phyloP scores from a whole-genome alignment of 2,888 invertebrate genomes.

The Lepetodrilus schrolli region DNA sequence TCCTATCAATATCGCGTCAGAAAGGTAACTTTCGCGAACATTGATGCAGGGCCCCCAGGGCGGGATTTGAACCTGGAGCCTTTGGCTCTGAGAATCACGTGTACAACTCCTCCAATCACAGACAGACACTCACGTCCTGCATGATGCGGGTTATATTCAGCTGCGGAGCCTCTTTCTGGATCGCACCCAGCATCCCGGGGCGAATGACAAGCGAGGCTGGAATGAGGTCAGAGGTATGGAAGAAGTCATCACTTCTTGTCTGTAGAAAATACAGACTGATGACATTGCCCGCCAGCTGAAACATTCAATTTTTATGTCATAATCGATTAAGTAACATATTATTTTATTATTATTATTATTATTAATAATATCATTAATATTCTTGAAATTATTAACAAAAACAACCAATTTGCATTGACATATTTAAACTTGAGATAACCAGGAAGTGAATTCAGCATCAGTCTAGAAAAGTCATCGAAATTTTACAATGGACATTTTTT shows the following conservation, averaged over 20 bases:
- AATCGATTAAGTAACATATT: too few relatives aligned
- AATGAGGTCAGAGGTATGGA: constrained; percentile 46
- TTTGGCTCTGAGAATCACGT: background rate
- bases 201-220: constrained; percentile 44
- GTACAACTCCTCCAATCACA: background rate
- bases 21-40: too few relatives aligned
- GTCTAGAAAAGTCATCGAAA: too few relatives aligned
- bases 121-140: constrained; percentile 53
- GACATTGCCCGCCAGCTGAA: constrained; percentile 52
- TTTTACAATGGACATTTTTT: too few relatives aligned
- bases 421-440: background rate
- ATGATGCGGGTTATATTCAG: constrained; percentile 52
- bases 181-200: constrained; percentile 41
- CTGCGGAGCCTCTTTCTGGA: constrained; percentile 47
- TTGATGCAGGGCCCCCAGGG: too few relatives aligned
- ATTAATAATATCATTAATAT: too few relatives aligned
- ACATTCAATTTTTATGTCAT: too few relatives aligned
- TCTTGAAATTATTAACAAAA: background rate
- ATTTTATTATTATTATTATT: too few relatives aligned
- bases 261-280: constrained; percentile 55
- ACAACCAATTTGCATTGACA: background rate
- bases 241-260: constrained; percentile 38
- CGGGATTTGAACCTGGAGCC: too few relatives aligned
- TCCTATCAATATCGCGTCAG: background rate
- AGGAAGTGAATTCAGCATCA: too few relatives aligned